Base-by-base conservation (phyloP, 2,113 vertebrate species). In the Potamarius usumacintae region DNA sequence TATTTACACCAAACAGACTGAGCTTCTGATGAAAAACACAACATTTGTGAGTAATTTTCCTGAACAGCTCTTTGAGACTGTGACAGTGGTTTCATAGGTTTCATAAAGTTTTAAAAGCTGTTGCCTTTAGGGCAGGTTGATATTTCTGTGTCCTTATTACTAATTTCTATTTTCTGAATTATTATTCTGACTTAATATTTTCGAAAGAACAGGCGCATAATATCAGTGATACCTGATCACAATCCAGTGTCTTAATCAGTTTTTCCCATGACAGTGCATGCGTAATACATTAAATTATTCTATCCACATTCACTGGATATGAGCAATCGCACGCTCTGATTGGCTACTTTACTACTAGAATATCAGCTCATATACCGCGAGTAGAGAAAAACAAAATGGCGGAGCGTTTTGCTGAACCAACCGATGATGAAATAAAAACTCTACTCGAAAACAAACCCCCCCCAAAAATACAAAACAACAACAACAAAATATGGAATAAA, bases 11-110 rank as follows among this genome's bases (percentile, higher is more conserved):
- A 94, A 95, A 34, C 87, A 94, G 85, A 94, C 92, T 0, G 87
- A 93, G 7, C 80, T 95, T n/a, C 90, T 96, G 63, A 86, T 96
- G 89, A 95, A 93, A 74, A 95, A 95, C 91, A 91, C 92, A n/a
- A 95, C 93, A 2, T 96, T 95, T 88, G 95, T 96, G 88, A 94
- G 95, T 92, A 50, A 63, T 79, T 1, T 17, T 48, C 22, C 57
- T 85, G 55, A 25, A 30, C 58, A 48, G 25, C 52, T 65, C 10
- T 55, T 74, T 30, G 14, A 30, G 1, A 17, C 67, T 30, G 3
- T 69, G 67, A 17, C n/a, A 74, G 42, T 74, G 8, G 10, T 74
- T 74, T 48, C 17, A 15, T 69, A 17, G 34, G 18, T 25, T 82
- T 63, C 53, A 34, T 42, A 30, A 52, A n/a, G 11, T 48, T 25